Conservation (phyloP, 2,888 invertebrate species). For the Melipona beecheii region DNA sequence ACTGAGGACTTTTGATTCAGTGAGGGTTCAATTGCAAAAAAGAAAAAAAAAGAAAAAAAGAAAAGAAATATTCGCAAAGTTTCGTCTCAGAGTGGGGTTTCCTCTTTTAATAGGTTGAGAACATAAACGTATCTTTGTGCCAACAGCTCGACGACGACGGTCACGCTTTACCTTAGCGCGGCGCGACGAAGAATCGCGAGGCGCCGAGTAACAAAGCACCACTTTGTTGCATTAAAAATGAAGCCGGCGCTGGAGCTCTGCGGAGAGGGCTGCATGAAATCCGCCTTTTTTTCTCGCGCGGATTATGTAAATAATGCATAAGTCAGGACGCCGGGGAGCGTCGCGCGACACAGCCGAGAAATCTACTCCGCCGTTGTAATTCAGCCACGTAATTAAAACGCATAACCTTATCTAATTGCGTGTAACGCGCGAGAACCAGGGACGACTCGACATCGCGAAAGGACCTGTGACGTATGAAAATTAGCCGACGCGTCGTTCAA, state of each 20-base stretch:
- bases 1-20: no score
- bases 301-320: constrained; percentile 48
- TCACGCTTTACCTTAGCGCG: neutral
- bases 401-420: constrained; percentile 53
- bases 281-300: neutral
- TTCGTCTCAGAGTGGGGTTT: no score
- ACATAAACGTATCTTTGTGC: neutral
- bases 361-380: constrained; percentile 39
- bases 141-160: neutral
- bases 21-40: no score
- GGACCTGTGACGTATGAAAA: constrained; percentile 21
- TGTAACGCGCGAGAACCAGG: constrained; percentile 29
- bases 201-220: constrained; percentile 18
- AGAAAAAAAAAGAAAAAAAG: no score
- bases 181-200: constrained; percentile 8
- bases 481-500: constrained; percentile 22
- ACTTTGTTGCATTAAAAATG: constrained; percentile 39
- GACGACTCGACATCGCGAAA: constrained; percentile 34
- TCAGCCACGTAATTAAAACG: constrained; percentile 64
- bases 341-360: constrained; percentile 6
- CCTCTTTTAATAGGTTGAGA: no score
- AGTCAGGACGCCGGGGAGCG: neutral
- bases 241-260: neutral
- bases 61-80: no score
- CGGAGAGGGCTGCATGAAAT: neutral